A percentile compares a stretch with the other conserved stretches of the same genome.
Evolutionary conservation across 2,113 vertebrate genomes (phyloP).

Genomic region (Solea senegalensis): DNA sequence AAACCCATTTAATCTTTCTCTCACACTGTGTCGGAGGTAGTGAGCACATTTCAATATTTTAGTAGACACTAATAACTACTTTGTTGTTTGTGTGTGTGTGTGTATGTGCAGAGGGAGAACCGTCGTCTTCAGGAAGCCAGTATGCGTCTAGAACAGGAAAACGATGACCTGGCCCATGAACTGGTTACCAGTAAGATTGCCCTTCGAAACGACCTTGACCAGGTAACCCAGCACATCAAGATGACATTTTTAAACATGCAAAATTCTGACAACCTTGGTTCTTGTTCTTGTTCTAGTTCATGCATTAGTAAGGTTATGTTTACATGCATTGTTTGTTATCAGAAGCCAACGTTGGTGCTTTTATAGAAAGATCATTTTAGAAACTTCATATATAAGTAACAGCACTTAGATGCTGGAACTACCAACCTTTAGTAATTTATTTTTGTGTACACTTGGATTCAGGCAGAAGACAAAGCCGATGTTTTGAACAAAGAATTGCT

Average conservation of each 20-base stretch:
- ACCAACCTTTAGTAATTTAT: neutral
- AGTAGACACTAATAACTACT: neutral
- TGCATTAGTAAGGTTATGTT: too few relatives aligned
- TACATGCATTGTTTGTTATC: too few relatives aligned
- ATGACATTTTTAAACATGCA: too few relatives aligned
- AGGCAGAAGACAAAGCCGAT: conserved; percentile 98
- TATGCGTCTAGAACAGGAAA: conserved; percentile 97
- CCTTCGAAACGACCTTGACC: conserved; percentile 94
- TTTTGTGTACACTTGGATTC: conserved; percentile 9
- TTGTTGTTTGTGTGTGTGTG: conserved; percentile 6
- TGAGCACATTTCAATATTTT: too few relatives aligned
- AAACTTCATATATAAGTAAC: too few relatives aligned
- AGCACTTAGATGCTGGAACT: too few relatives aligned
- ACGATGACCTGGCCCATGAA: conserved; percentile 96
- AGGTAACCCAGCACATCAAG: conserved; percentile 79
- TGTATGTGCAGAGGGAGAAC: conserved; percentile 89
- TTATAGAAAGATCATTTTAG: too few relatives aligned
- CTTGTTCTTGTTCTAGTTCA: neutral
- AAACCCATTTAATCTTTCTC: too few relatives aligned
- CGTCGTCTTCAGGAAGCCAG: conserved; percentile 97
- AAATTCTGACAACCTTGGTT: neutral
- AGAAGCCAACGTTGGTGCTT: too few relatives aligned
- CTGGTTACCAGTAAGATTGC: conserved; percentile 99
- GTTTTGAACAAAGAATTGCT: conserved; percentile 97
- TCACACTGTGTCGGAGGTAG: too few relatives aligned